phyloP scores from a whole-genome alignment of 2,888 invertebrate genomes.

The Dendrolimus houi region DNA sequence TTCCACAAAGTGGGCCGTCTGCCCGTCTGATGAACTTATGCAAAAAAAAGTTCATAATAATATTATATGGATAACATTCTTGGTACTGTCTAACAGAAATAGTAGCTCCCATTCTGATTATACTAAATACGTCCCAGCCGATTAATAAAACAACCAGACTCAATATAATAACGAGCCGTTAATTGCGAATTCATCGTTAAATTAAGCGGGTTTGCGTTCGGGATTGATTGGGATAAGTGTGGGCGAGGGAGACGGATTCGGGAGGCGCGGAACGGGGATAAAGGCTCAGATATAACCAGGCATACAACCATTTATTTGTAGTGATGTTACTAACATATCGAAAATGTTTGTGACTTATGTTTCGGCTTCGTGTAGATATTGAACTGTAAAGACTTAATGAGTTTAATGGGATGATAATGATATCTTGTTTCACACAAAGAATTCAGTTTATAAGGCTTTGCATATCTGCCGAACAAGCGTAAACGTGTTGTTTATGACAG shows the following conservation, averaged over 20 bases:
- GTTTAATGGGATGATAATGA: too few species aligned
- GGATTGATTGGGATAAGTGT: slow-evolving; percentile 54
- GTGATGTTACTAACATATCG: slow-evolving; percentile 14
- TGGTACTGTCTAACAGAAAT: too few species aligned
- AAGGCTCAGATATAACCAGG: slow-evolving; percentile 14
- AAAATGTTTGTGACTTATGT: background rate
- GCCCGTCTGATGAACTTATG: too few species aligned
- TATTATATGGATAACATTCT: too few species aligned
- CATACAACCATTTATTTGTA: slow-evolving; percentile 45
- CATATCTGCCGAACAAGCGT: too few species aligned
- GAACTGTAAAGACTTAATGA: too few species aligned
- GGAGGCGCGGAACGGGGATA: slow-evolving; percentile 7
- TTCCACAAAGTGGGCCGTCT: too few species aligned
- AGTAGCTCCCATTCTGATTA: background rate
- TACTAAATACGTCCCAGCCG: background rate
- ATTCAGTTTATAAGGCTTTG: too few species aligned
- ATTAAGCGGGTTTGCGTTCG: slow-evolving; percentile 54
- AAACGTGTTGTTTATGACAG: too few species aligned
- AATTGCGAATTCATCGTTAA: slow-evolving; percentile 54
- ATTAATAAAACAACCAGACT: slow-evolving; percentile 22
- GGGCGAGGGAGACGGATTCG: slow-evolving; percentile 17
- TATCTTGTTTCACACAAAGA: too few species aligned
- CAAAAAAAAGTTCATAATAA: too few species aligned
- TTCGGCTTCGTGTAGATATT: too few species aligned
- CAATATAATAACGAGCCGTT: slow-evolving; percentile 52